These are phyloP conservation scores for Anolis sagrei DNA, from an alignment of 2,113 vertebrate species.

Conservation along the genomic window DNA sequence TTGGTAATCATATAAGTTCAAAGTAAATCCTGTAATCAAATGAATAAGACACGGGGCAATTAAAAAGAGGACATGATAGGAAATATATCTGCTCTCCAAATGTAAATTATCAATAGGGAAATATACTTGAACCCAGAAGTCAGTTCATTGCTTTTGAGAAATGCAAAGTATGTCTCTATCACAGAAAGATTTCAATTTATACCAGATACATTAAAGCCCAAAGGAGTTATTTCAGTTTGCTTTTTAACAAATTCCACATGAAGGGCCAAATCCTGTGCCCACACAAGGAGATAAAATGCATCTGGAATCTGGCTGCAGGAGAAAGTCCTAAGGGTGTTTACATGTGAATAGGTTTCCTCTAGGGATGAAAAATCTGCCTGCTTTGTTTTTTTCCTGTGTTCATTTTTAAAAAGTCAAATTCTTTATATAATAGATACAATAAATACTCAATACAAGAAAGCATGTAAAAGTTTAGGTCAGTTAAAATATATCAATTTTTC, in stretches of 20 bases:
- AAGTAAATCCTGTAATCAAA: constrained; percentile 2
- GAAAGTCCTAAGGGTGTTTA: not conserved
- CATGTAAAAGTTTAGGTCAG: too few relatives aligned
- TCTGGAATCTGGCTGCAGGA: not conserved
- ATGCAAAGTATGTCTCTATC: constrained; percentile 3
- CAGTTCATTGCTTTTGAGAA: constrained; percentile 39
- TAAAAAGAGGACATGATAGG: not conserved
- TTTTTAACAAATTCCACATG: constrained; percentile 21
- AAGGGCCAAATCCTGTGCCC: not conserved
- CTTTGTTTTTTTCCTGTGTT: too few relatives aligned
- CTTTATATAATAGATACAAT: too few relatives aligned
- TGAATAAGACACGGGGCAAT: not conserved
- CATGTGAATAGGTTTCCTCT: not conserved
- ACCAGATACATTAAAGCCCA: constrained; percentile 11
- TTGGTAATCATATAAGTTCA: constrained; percentile 13
- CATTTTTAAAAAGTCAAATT: too few relatives aligned
- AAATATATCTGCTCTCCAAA: constrained; percentile 8
- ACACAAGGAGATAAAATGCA: not conserved
- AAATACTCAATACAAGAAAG: too few relatives aligned
- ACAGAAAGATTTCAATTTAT: not conserved
- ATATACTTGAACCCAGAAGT: not conserved
- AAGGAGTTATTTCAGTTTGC: constrained; percentile 6
- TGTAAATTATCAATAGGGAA: not conserved
- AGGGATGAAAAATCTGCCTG: too few relatives aligned
- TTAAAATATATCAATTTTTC: too few relatives aligned